phyloP scores from a whole-genome alignment of 2,888 invertebrate genomes.

The Anoplius nigerrimus region DNA sequence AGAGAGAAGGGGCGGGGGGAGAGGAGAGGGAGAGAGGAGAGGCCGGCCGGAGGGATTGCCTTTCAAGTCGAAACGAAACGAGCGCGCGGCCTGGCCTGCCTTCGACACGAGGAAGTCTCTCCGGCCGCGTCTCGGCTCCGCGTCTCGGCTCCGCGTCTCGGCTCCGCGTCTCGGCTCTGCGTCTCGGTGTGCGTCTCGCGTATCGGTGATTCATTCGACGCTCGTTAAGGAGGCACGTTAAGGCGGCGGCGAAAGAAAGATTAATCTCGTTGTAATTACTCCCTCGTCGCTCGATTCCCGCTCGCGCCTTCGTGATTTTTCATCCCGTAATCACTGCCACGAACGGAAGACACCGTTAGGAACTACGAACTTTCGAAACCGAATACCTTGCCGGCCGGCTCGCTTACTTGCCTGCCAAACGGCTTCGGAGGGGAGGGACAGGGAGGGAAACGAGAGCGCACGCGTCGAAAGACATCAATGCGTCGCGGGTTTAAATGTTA shows the following conservation, averaged over 20 bases:
- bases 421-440: no score
- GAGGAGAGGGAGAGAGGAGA: no score
- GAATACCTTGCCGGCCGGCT: conserved; percentile 2
- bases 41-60: conserved; percentile 27
- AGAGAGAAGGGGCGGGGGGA: no score
- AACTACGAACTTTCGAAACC: conserved; percentile 36
- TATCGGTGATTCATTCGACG: conserved; percentile 49
- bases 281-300: conserved; percentile 27
- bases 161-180: neutral
- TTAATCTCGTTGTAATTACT: conserved; percentile 61
- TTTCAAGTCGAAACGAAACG: conserved; percentile 30
- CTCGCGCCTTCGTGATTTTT: conserved; percentile 44
- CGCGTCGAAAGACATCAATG: conserved; percentile 4
- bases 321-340: conserved; percentile 35
- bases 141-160: neutral
- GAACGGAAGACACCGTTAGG: conserved; percentile 32
- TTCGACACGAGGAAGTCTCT: neutral
- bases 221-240: conserved; percentile 55
- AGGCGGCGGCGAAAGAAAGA: conserved; percentile 54
- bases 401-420: no score
- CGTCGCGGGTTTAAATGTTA: conserved; percentile 14
- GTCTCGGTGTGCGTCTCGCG: conserved; percentile 14
- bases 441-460: neutral
- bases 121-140: neutral
- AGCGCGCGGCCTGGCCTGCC: conserved; percentile 3